Evolutionary conservation across 2,113 vertebrate genomes (phyloP).

Genomic region (Lamprotornis superbus): DNA sequence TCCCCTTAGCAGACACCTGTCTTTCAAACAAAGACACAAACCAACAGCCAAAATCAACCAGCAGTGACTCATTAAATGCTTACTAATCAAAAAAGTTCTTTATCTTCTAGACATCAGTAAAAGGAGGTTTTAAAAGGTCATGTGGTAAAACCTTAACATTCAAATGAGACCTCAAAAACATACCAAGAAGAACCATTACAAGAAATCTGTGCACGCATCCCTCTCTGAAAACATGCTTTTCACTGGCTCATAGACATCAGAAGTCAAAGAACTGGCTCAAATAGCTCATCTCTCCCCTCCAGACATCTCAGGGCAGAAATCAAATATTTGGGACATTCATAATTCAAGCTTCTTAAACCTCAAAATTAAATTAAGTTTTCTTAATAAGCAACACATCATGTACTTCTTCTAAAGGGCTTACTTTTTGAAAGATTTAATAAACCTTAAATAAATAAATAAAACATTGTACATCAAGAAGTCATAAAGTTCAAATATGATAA

Average conservation of each 20-base stretch:
- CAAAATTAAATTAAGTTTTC: slow-evolving; percentile 19
- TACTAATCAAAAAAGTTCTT: background rate
- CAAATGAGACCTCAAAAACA: background rate
- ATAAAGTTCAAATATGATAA: slow-evolving; percentile 61
- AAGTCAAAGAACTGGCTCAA: background rate
- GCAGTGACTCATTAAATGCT: background rate
- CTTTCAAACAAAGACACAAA: background rate
- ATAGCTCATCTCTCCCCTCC: background rate
- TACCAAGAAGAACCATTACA: background rate
- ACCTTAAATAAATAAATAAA: slow-evolving; percentile 57
- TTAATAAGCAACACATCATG: background rate
- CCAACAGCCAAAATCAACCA: background rate
- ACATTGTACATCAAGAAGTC: slow-evolving; percentile 32
- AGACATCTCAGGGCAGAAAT: background rate
- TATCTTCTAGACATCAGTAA: background rate
- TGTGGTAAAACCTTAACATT: background rate
- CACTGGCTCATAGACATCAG: background rate
- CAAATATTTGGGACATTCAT: slow-evolving; percentile 8
- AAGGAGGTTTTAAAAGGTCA: background rate
- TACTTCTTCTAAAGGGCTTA: background rate
- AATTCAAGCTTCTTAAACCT: slow-evolving; percentile 10
- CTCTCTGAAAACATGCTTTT: background rate
- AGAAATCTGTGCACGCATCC: background rate
- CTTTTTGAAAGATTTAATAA: slow-evolving; percentile 9
- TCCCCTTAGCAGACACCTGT: background rate